phyloP scores from a whole-genome alignment of 2,797 vertebrate species.

The Zalophus californianus region DNA sequence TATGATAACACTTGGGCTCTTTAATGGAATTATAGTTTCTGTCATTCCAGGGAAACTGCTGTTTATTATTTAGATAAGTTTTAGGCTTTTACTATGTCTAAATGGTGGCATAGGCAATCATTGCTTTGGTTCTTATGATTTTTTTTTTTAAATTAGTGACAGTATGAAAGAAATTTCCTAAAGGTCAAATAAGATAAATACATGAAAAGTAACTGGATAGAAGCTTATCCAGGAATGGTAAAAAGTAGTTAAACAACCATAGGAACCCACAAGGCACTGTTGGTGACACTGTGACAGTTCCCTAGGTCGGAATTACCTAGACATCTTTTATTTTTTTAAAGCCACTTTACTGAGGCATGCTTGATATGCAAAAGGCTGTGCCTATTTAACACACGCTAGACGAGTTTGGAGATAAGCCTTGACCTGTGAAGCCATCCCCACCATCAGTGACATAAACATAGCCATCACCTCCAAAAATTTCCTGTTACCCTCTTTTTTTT shows the following conservation, averaged over 20 bases:
- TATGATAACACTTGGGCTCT: not conserved
- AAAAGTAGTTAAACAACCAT: not conserved
- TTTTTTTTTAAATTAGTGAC: not conserved
- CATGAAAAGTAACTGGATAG: constrained; percentile 24
- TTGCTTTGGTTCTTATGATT: constrained; percentile 46
- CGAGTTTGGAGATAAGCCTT: not conserved
- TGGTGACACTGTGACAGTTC: not conserved
- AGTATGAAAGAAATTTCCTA: not conserved
- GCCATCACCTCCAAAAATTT: not conserved
- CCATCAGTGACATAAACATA: not conserved
- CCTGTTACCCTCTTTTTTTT: not conserved
- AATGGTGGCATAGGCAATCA: not conserved
- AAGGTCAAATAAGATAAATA: constrained; percentile 1
- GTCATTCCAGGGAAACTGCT: not conserved
- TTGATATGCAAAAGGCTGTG: not conserved
- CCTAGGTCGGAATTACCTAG: not conserved
- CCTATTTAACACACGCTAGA: not conserved
- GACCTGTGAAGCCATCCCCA: not conserved
- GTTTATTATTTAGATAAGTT: constrained; percentile 55
- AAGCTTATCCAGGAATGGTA: not conserved
- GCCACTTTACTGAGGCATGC: not conserved
- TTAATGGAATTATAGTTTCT: not conserved
- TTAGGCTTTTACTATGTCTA: not conserved
- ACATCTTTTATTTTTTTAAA: not conserved
- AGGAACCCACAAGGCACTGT: not conserved